Base-by-base conservation (phyloP, 2,797 vertebrate species). In the Sebastiscus albofasciatus region DNA sequence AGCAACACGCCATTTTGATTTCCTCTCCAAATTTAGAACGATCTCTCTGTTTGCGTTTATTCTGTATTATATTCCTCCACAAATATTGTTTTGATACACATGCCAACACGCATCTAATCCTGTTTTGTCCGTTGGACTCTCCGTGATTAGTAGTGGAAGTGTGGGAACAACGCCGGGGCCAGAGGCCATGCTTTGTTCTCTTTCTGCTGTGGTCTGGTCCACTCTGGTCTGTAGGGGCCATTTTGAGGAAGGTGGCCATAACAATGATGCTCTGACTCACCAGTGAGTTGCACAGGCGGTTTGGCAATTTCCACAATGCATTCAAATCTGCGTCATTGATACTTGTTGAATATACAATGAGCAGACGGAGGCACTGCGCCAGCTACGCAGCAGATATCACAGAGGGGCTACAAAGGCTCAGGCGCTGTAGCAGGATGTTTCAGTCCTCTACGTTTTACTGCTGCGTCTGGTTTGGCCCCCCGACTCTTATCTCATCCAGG, bases 141-240 rank as follows among this genome's bases (percentile, higher is more conserved):
- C 11, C 22, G 70, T 84, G 79, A 89, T 86, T 84, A 84, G 54
- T 22, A 20, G 70, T 86, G 83, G 78, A 87, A 85, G 77, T 87
- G 81, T 87, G 88, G 86, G 85, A 92, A 90, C 79, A 83, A 82
- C 85, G 64, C 8, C 1, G n/a, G 54, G 85, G 85, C 87, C 86
- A 75, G 82, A 88, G 89, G 91, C 81, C 85, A 82, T 59, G 87
- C 83, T 91, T 93, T 93, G 89, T 92, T 91, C 87, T 90, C 74
- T 54, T 4, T 85, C 76, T 72, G 71, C 62, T 56, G n/a, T 18
- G 71, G 62, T 86, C 67, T 61, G 46, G 82, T 84, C 72, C 67
- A 26, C 39, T 69, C 65, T 22, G 75, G 75, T 87, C 89, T 79
- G 67, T 8, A 11, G 85, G 88, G 84, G 67, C 81, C 73, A 18